Conservation (phyloP, 2,888 invertebrate genomes). For the Alviniconcha strummeri region DNA sequence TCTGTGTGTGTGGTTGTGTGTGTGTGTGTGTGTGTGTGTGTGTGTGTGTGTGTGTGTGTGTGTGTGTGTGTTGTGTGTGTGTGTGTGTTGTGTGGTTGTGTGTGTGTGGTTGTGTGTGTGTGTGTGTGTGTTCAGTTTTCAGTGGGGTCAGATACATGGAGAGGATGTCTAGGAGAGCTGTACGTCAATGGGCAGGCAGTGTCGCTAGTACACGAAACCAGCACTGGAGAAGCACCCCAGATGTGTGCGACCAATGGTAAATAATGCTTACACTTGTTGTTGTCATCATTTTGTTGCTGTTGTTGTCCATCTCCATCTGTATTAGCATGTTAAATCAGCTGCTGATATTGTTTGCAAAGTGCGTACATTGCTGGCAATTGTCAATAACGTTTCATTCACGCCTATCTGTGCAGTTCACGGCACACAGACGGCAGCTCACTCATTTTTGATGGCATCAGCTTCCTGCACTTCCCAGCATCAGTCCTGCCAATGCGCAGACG, state of each 20-base stretch:
- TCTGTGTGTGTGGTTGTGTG: constrained; percentile 9
- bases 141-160: constrained; percentile 33
- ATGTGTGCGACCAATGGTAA: constrained; percentile 30
- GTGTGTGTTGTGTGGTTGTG: not conserved
- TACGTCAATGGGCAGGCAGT: constrained; percentile 36
- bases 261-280: not conserved
- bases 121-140: constrained; percentile 20
- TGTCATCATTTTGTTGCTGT: not conserved
- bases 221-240: constrained; percentile 26
- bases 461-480: constrained; percentile 28
- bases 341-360: too few relatives aligned
- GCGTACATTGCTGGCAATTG: too few relatives aligned
- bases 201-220: constrained; percentile 31
- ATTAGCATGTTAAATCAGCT: not conserved
- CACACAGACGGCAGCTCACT: constrained; percentile 8
- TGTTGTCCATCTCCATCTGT: not conserved
- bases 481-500: constrained; percentile 23
- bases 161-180: constrained; percentile 43
- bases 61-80: constrained; percentile 3
- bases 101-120: constrained; percentile 11
- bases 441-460: constrained; percentile 36
- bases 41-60: not conserved
- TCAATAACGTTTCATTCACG: too few relatives aligned
- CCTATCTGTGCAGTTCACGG: too few relatives aligned
- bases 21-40: constrained; percentile 8